Evolutionary conservation across 2,888 invertebrate species (phyloP).

Genomic region (Epirrhoe alternata): DNA sequence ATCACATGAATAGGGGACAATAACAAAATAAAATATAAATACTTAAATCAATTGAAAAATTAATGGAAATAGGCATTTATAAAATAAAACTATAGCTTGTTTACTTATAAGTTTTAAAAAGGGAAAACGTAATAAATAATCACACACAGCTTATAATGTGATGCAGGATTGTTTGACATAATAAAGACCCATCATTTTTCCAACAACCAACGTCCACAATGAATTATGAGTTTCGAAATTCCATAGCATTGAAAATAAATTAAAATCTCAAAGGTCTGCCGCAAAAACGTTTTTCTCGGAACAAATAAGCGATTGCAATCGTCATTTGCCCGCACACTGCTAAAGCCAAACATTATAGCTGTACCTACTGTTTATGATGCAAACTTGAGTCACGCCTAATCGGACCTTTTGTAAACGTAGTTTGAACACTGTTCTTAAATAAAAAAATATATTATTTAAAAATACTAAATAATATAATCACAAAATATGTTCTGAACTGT

Average conservation of each 20-base stretch:
- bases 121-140: not conserved
- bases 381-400: conserved; percentile 23
- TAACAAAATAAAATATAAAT: conserved; percentile 9
- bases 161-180: not conserved
- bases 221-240: conserved; percentile 16
- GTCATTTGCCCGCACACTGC: conserved; percentile 34
- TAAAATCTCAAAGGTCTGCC: conserved; percentile 31
- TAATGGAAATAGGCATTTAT: not conserved
- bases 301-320: conserved; percentile 40
- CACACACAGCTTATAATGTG: conserved; percentile 7
- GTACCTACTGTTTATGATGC: conserved; percentile 1
- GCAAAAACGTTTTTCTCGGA: conserved; percentile 38
- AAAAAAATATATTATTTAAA: not conserved
- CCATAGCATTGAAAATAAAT: conserved; percentile 29
- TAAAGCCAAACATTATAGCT: conserved; percentile 24
- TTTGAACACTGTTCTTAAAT: not conserved
- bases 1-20: conserved; percentile 11
- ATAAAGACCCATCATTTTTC: conserved; percentile 19
- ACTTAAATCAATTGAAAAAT: conserved; percentile 11
- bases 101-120: too few species aligned
- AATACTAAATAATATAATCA: too few species aligned
- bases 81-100: too few species aligned
- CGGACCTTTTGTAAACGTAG: not conserved
- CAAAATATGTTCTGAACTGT: too few species aligned
- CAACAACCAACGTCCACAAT: conserved; percentile 19